Conservation (phyloP, 1,140 invertebrate species). For the Heterodera schachtii region DNA sequence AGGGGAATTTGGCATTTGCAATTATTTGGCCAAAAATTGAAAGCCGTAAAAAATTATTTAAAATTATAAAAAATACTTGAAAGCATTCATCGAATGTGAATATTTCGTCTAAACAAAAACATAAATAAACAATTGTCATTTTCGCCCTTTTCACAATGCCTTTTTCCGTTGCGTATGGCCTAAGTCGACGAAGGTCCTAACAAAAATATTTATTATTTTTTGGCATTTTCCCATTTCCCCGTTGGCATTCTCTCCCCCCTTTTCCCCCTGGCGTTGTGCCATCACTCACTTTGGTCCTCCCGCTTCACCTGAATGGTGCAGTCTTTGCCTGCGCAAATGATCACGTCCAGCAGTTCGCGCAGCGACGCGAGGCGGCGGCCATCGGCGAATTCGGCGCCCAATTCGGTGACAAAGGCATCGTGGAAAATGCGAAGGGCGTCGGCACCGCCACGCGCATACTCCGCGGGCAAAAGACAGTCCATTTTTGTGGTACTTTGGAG, state of each 20-base stretch:
- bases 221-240: background rate
- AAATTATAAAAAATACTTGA: conserved; percentile 12
- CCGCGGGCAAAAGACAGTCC: background rate
- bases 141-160: background rate
- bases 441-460: background rate
- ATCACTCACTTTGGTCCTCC: too few species aligned
- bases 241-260: too few species aligned
- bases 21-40: background rate
- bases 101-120: conserved; percentile 38
- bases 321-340: conserved; percentile 51
- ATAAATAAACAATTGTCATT: background rate
- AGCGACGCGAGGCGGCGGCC: conserved; percentile 33
- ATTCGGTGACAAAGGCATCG: conserved; percentile 52
- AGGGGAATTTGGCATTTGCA: background rate
- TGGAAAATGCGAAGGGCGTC: conserved; percentile 26
- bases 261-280: too few species aligned
- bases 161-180: conserved; percentile 25
- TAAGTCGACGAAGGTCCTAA: conserved; percentile 11
- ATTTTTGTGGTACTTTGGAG: background rate
- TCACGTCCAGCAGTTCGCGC: conserved; percentile 47
- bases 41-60: background rate
- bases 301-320: conserved; percentile 8
- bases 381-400: conserved; percentile 27
- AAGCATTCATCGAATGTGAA: conserved; percentile 39
- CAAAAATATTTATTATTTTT: background rate